Base-by-base conservation (phyloP, 2,113 vertebrate species). In the Steatornis caripensis region DNA sequence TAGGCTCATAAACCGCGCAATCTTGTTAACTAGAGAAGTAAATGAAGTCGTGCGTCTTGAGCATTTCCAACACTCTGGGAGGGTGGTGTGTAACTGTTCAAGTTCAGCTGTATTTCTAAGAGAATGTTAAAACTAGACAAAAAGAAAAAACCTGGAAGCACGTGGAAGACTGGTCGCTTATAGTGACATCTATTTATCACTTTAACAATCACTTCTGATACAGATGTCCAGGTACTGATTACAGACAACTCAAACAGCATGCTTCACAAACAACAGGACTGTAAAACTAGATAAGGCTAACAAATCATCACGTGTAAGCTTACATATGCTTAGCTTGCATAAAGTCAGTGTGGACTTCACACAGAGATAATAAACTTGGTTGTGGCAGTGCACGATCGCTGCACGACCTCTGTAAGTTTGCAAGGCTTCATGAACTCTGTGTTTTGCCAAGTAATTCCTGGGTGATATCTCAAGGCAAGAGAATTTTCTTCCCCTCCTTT, bases 141-240 rank as follows among this genome's bases (percentile, higher is more conserved):
- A 46, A 74, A 83, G 17, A 60, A 60, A 55, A 74, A 39, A 12
- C 36, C 60, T 68, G 61, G 45, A 69, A 60, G 54, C 36, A 24
- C 0, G 0, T n/a, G 62, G 17, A n/a, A 78, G 46, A 29, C 37
- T 17, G 12, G 37, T 6, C 2, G 2, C 17, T 64, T 30, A 5
- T 2, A 39, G 51, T 7, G 27, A 30, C 10, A 46, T 11, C 55
- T 43, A 4, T 18, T 51, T 7, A 32, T 29, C 24, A 51, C 34
- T 36, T 60, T 17, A 5, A 71, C 30, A 79, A 18, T 29, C 34
- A 18, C 0, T 4, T 10, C 57, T 0, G 2, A 87, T 36, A 60
- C 3, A 34, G 58, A 72, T 18, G 68, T 10, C 32, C 20, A 30
- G 7, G 37, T 68, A 46, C 45, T 10, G 26, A 71, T 66, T 41